phyloP scores from a whole-genome alignment of 2,797 vertebrate species.

The Sebastes itinus region DNA sequence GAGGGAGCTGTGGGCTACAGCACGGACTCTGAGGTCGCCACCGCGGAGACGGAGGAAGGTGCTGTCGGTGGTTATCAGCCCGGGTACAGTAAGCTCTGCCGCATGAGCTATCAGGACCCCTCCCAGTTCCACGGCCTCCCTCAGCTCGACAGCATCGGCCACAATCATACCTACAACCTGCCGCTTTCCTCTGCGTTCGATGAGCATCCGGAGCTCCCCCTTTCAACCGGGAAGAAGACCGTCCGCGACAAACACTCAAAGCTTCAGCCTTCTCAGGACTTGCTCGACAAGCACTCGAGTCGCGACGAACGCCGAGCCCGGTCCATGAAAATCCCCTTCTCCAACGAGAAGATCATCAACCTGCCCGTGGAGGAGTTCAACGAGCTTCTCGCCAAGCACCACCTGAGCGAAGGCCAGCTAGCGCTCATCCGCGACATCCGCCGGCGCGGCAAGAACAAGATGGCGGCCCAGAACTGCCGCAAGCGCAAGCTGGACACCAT shows the following conservation, averaged over 20 bases:
- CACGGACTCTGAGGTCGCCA: conserved; percentile 93
- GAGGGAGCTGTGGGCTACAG: conserved; percentile 99
- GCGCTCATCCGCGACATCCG: conserved; percentile 97
- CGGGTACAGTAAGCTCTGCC: conserved; percentile 95
- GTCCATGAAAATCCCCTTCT: conserved; percentile 98
- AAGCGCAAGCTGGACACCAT: conserved; percentile 99
- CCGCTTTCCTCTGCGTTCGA: conserved; percentile 83
- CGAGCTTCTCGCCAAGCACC: conserved; percentile 96
- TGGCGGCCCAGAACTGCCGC: conserved; percentile 98
- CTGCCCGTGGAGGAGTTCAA: conserved; percentile 99
- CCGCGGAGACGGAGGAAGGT: conserved; percentile 90
- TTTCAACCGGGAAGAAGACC: conserved; percentile 81
- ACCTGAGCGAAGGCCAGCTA: conserved; percentile 94
- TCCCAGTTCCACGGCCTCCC: conserved; percentile 91
- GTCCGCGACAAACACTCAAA: conserved; percentile 86
- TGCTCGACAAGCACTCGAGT: conserved; percentile 93
- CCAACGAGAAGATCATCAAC: conserved; percentile 98
- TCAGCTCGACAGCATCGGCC: conserved; percentile 92
- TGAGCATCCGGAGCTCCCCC: conserved; percentile 83
- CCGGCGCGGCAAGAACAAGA: conserved; percentile 97
- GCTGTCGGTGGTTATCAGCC: conserved; percentile 95
- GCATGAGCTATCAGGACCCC: conserved; percentile 97
- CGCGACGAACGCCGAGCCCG: conserved; percentile 94
- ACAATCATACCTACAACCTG: conserved; percentile 99
- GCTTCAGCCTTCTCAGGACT: conserved; percentile 80